These are phyloP conservation scores for Protonemura montana DNA, from an alignment of 2,888 invertebrate species.

Conservation along the genomic window DNA sequence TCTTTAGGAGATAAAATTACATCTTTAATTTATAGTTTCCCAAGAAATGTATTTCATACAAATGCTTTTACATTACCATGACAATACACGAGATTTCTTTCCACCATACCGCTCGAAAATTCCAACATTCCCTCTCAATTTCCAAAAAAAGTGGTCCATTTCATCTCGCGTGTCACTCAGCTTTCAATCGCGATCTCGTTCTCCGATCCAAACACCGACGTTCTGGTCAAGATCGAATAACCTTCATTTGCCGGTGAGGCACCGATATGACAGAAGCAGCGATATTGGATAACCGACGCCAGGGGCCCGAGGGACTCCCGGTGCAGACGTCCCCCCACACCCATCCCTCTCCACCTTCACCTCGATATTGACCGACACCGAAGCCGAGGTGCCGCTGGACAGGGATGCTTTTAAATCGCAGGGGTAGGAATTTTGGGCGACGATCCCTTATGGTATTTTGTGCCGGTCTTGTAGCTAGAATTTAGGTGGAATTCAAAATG, in stretches of 20 bases:
- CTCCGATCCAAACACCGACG: background rate
- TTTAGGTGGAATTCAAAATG: too few species aligned
- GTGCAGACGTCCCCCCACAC: background rate
- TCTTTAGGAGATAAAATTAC: too few species aligned
- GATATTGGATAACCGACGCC: slow-evolving; percentile 35
- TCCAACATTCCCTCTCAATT: background rate
- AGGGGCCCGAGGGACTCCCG: slow-evolving; percentile 12
- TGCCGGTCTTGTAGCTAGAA: too few species aligned
- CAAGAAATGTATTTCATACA: too few species aligned
- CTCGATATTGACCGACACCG: slow-evolving; percentile 19
- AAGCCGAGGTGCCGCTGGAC: slow-evolving; percentile 1
- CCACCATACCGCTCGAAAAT: background rate
- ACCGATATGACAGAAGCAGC: background rate
- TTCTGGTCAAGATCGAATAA: slow-evolving; percentile 7
- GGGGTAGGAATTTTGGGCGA: background rate
- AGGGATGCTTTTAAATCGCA: background rate
- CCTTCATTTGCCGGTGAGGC: background rate
- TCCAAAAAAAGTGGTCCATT: background rate
- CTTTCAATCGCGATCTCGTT: background rate
- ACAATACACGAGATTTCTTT: background rate
- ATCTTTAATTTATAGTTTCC: too few species aligned
- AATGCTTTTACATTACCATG: too few species aligned
- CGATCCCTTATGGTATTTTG: background rate
- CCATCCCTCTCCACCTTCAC: background rate
- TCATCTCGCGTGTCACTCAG: background rate